Percentiles rank a stretch among this genome's conserved stretches.
These are phyloP conservation scores for Tapirus indicus DNA, from an alignment of 2,797 vertebrate species.

Conservation along the genomic window DNA sequence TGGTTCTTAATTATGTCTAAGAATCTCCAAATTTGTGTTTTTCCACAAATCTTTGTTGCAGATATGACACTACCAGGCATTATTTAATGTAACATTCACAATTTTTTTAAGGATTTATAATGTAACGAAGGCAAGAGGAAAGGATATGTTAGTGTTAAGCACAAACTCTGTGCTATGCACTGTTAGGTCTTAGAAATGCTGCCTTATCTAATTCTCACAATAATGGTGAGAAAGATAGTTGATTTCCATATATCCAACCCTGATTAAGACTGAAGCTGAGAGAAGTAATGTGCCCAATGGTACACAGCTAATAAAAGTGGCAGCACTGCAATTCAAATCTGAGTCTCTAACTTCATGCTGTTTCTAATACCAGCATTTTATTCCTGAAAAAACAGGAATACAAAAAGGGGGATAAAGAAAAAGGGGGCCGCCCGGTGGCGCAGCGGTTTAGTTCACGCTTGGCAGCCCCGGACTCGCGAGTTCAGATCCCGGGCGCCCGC, in stretches of 20 bases:
- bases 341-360: not conserved
- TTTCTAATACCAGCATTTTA: not conserved
- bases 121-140: not conserved
- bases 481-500: too few species aligned
- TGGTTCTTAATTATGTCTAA: conserved; percentile 16
- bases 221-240: not conserved
- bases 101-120: not conserved
- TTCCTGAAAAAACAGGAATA: not conserved
- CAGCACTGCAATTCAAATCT: not conserved
- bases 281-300: not conserved
- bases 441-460: too few species aligned
- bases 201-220: not conserved
- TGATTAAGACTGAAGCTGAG: not conserved
- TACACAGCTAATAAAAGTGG: not conserved
- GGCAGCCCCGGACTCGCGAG: too few species aligned
- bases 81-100: not conserved
- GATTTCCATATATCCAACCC: not conserved
- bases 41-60: not conserved
- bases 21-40: not conserved
- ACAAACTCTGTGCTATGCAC: not conserved
- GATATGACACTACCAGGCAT: not conserved
- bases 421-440: not conserved
- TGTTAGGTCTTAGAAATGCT: not conserved
- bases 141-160: not conserved
- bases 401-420: not conserved